phyloP scores from a whole-genome alignment of 2,113 vertebrate genomes.

The Clarias macrocephalus region DNA sequence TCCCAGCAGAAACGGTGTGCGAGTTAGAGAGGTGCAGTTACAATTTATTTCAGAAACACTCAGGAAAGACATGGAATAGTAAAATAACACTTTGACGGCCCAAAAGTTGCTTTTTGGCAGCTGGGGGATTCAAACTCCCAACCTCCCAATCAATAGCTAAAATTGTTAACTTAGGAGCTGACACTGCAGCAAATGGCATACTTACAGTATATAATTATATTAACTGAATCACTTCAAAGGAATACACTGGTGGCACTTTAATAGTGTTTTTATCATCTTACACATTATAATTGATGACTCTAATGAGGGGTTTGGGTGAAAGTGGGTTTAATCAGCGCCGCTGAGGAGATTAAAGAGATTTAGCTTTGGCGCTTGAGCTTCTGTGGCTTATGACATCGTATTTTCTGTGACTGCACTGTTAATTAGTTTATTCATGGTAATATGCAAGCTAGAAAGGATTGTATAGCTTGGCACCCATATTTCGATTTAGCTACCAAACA shows the following conservation, averaged over 20 bases:
- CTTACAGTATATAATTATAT: background rate
- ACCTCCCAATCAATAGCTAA: background rate
- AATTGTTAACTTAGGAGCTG: background rate
- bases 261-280: background rate
- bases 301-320: slow-evolving; percentile 9
- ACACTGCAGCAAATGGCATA: background rate
- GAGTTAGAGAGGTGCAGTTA: background rate
- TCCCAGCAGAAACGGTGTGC: background rate
- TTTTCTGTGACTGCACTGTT: slow-evolving; percentile 64
- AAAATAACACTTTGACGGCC: background rate
- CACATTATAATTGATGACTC: slow-evolving; percentile 8
- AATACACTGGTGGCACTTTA: background rate
- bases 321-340: background rate
- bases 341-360: slow-evolving; percentile 11
- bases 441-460: slow-evolving; percentile 59
- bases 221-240: background rate
- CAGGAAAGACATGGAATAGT: background rate
- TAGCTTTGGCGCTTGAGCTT: slow-evolving; percentile 17
- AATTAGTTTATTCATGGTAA: slow-evolving; percentile 65
- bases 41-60: background rate
- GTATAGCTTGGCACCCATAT: background rate
- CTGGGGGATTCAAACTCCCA: background rate
- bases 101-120: background rate
- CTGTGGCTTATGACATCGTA: slow-evolving; percentile 63
- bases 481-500: background rate